Conservation (phyloP, 1,140 invertebrate genomes). For the Lepidurus apus region DNA sequence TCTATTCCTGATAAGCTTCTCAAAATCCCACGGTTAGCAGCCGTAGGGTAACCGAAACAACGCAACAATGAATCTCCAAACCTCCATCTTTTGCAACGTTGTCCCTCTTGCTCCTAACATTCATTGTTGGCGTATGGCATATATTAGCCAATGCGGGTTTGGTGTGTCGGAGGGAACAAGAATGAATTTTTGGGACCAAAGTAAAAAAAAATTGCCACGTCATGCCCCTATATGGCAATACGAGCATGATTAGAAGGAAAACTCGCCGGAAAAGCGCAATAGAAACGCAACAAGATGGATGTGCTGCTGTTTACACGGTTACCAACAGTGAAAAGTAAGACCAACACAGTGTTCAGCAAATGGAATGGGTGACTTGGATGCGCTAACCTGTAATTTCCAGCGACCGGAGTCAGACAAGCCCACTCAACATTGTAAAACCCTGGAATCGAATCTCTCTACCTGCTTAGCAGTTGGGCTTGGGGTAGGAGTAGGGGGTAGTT, state of each 20-base stretch:
- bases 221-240: neutral
- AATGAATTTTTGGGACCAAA: neutral
- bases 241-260: neutral
- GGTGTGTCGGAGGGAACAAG: neutral
- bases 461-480: neutral
- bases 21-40: neutral
- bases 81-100: neutral
- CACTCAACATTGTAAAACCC: neutral
- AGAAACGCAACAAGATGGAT: neutral
- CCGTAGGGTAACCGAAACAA: no score
- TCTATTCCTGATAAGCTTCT: neutral
- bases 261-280: neutral
- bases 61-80: neutral
- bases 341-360: no score
- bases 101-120: neutral
- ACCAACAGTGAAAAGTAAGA: no score
- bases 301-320: neutral
- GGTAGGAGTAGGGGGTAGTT: neutral
- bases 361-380: neutral
- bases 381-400: conserved; percentile 5
- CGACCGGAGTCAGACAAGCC: neutral
- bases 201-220: neutral
- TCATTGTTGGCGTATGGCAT: neutral
- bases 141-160: neutral
- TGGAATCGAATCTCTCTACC: no score